These are phyloP conservation scores for Trichogramma evanescens DNA, from an alignment of 2,888 invertebrate species.

Conservation along the genomic window DNA sequence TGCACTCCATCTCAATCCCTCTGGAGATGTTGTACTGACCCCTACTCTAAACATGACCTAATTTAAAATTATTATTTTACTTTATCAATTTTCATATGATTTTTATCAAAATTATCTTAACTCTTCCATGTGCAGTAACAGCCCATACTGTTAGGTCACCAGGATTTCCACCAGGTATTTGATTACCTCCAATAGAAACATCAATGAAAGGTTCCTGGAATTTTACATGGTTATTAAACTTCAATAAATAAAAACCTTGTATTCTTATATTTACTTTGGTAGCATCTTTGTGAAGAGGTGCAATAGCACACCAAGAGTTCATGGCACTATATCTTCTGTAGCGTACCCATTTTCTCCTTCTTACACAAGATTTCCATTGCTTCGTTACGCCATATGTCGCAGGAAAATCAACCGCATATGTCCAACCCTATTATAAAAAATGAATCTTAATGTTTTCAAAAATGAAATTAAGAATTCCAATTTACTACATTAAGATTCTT, in stretches of 20 bases:
- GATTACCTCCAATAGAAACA: conserved; percentile 78
- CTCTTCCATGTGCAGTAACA: conserved; percentile 83
- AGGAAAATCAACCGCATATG: conserved; percentile 87
- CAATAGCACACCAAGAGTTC: conserved; percentile 89
- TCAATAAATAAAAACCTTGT: conserved; percentile 6
- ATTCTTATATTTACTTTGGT: conserved; percentile 54
- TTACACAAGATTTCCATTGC: conserved; percentile 84
- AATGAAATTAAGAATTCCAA: background rate
- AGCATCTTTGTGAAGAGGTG: conserved; percentile 80
- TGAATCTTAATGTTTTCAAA: conserved; percentile 1
- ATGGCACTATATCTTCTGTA: conserved; percentile 81
- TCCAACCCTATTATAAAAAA: conserved; percentile 62
- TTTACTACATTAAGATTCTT: conserved; percentile 25
- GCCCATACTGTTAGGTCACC: conserved; percentile 85
- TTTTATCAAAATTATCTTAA: conserved; percentile 34
- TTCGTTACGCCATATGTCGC: conserved; percentile 72
- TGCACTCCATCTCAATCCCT: conserved; percentile 79
- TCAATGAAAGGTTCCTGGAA: conserved; percentile 84
- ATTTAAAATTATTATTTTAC: background rate
- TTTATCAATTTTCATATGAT: conserved; percentile 2
- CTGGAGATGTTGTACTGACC: conserved; percentile 74
- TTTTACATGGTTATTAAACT: conserved; percentile 13
- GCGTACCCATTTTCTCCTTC: conserved; percentile 83
- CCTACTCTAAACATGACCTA: conserved; percentile 79
- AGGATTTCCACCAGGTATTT: conserved; percentile 67